phyloP scores from a whole-genome alignment of 2,888 invertebrate species.

The Anoncus sp. region DNA sequence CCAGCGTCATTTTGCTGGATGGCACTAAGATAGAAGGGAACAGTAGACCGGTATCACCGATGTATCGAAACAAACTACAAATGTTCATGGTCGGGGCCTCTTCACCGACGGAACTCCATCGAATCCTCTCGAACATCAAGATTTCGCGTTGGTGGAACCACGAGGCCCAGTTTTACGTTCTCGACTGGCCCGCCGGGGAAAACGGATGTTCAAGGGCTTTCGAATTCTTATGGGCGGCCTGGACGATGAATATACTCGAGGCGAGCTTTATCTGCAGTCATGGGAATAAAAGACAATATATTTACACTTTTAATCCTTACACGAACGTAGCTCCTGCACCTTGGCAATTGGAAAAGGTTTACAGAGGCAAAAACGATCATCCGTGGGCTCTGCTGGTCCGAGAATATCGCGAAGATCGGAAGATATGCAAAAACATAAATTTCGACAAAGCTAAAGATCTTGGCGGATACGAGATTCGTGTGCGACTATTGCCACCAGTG shows the following conservation, averaged over 20 bases:
- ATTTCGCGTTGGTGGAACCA: constrained; percentile 66
- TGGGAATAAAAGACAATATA: neutral
- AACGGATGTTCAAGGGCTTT: constrained; percentile 53
- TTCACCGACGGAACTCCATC: too few species aligned
- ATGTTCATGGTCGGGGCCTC: too few species aligned
- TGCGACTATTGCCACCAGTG: neutral
- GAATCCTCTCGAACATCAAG: neutral
- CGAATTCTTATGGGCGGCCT: constrained; percentile 49
- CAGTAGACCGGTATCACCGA: too few species aligned
- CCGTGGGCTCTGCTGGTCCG: constrained; percentile 24
- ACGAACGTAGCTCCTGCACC: constrained; percentile 31
- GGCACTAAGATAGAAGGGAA: too few species aligned
- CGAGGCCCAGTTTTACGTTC: constrained; percentile 50
- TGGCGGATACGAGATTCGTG: constrained; percentile 3
- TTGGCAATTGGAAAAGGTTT: constrained; percentile 50
- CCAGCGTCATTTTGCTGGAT: too few species aligned
- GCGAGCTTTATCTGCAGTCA: constrained; percentile 61
- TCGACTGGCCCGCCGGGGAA: constrained; percentile 21
- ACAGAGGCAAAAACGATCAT: neutral
- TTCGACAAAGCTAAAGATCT: constrained; percentile 17
- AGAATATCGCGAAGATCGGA: neutral
- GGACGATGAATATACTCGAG: constrained; percentile 60
- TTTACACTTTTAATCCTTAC: constrained; percentile 66
- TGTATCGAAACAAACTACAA: too few species aligned
- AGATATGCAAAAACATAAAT: constrained; percentile 9